A percentile compares a stretch with the other conserved stretches of the same genome.
Conservation (phyloP, 2,888 invertebrate species). For the Mechanitis mazaeus region DNA sequence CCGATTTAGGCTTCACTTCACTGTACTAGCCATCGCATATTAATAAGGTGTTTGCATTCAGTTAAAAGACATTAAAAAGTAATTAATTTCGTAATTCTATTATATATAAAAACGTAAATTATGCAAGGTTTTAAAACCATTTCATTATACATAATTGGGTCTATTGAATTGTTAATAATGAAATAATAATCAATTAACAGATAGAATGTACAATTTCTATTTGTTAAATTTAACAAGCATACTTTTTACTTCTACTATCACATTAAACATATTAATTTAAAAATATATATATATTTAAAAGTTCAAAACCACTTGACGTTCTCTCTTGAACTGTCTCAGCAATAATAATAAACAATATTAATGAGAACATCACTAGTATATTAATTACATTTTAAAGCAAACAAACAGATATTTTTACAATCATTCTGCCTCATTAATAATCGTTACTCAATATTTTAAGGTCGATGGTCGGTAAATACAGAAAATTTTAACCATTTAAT, state of each 20-base stretch:
- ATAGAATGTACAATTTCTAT: too few species aligned
- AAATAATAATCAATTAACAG: too few species aligned
- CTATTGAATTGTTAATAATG: too few species aligned
- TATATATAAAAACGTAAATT: too few species aligned
- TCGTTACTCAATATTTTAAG: conserved; percentile 18
- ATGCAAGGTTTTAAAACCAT: too few species aligned
- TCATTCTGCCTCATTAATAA: conserved; percentile 19
- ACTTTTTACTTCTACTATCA: too few species aligned
- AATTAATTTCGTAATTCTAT: too few species aligned
- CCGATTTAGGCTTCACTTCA: conserved; percentile 20
- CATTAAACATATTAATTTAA: too few species aligned
- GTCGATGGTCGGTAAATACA: conserved; percentile 13
- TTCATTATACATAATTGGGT: too few species aligned
- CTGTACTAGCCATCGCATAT: background rate
- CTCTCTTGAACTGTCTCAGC: conserved; percentile 23
- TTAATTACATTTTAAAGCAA: conserved; percentile 9
- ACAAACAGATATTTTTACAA: conserved; percentile 12
- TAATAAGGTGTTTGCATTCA: background rate
- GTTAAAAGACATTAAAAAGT: background rate
- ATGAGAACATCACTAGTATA: conserved; percentile 10
- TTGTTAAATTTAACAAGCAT: too few species aligned
- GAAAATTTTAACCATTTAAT: background rate
- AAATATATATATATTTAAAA: too few species aligned
- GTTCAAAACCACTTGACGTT: background rate
- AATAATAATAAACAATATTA: conserved; percentile 18